Base-by-base conservation (phyloP, 2,888 invertebrate genomes). In the Nemotelus pantherinus region DNA sequence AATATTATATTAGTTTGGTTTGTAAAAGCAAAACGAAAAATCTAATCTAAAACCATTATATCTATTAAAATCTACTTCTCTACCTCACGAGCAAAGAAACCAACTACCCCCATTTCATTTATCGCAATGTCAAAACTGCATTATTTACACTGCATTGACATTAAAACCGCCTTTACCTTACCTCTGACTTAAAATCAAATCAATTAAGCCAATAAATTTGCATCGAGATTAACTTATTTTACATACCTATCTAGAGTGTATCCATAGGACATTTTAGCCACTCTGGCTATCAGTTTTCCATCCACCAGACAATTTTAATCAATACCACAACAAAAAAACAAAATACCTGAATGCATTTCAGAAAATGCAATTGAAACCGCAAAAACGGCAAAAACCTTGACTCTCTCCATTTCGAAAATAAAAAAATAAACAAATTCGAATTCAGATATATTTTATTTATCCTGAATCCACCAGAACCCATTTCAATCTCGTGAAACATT, bases 161-260 rank as follows among this genome's bases (percentile, higher is more conserved):
- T 25, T 25, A 25, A 25, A 25, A 25, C 25, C 25, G 25, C 25
- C 25, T 25, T 25, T 25, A 25, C 25, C 25, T 25, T 25, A 25
- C 25, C 25, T 25, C 25, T 25, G 7, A 53, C 25, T 25, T 25
- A 25, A 25, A 25, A 78, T 76, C 76, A 78, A 78, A 78, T 78
- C 78, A 77, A 78, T 78, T 77, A 78, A 75, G 58, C 58, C n/a
- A 74, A 74, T 48, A 76, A 78, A 78, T 78, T 78, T 78, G 78
- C 78, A 78, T 78, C 72, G 72, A 71, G 60, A 74, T 74, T 53
- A 55, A 55, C 47, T 55, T 57, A 57, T 71, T 43, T 44, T 71
- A 39, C 2, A 67, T 48, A 48, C 7, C 9, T 67, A 67, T 47
- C 48, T 47, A 45, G 67, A 70, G 41, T 70, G 3, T 44, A 53